Conservation (phyloP, 2,888 invertebrate species). For the Chloromyia formosa region DNA sequence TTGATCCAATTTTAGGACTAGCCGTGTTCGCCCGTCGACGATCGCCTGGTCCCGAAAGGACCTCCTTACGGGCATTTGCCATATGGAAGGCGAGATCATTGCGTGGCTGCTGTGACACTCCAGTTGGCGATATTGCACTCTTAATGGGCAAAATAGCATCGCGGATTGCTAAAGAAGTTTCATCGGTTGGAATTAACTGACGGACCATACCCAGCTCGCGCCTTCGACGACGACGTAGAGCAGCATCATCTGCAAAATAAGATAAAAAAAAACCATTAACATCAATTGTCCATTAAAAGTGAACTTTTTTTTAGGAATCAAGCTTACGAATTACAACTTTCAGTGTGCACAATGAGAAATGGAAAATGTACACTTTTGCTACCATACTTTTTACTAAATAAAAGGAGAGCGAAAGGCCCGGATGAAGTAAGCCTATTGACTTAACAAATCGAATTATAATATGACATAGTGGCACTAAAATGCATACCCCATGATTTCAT, state of each 20-base stretch:
- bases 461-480: constrained; percentile 37
- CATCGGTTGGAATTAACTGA: constrained; percentile 59
- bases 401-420: neutral
- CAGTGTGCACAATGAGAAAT: constrained; percentile 48
- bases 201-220: constrained; percentile 61
- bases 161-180: constrained; percentile 55
- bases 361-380: constrained; percentile 49
- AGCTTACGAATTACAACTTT: constrained; percentile 48
- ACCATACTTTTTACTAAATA: constrained; percentile 37
- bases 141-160: constrained; percentile 58
- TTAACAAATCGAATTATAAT: constrained; percentile 35
- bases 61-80: constrained; percentile 56
- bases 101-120: constrained; percentile 49
- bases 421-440: constrained; percentile 6
- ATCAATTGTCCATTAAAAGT: constrained; percentile 25
- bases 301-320: neutral
- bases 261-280: constrained; percentile 7
- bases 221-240: constrained; percentile 59
- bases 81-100: constrained; percentile 56
- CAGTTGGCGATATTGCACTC: constrained; percentile 41
- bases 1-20: constrained; percentile 53
- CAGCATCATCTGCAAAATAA: constrained; percentile 62
- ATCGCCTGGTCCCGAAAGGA: constrained; percentile 52
- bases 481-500: neutral
- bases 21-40: constrained; percentile 55